Conservation (phyloP, 2,113 vertebrate species). For the Ciconia stormi region DNA sequence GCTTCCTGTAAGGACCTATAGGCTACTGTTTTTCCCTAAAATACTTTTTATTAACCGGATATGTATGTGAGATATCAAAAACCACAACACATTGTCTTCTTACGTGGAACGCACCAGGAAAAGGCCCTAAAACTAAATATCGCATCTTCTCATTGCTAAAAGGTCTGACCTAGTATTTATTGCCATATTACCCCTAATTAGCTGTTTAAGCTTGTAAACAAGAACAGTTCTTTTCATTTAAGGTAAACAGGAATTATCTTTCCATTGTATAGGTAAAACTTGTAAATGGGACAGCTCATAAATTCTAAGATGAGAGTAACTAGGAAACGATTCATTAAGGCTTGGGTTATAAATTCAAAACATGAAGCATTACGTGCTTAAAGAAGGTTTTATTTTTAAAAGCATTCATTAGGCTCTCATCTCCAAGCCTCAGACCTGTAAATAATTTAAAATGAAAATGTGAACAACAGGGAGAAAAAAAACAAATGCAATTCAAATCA, state of each 20-base stretch:
- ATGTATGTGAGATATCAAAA: neutral
- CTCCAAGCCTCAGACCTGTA: constrained; percentile 49
- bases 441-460: constrained; percentile 70
- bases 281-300: constrained; percentile 60
- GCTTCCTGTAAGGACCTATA: neutral
- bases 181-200: constrained; percentile 28
- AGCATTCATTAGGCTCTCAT: constrained; percentile 66
- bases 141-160: neutral
- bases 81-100: neutral
- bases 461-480: neutral
- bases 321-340: constrained; percentile 56
- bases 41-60: neutral
- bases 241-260: constrained; percentile 50
- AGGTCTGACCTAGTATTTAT: constrained; percentile 24
- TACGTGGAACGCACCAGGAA: neutral
- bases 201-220: constrained; percentile 46
- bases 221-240: constrained; percentile 32
- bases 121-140: neutral
- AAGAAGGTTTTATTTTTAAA: constrained; percentile 59
- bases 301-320: constrained; percentile 49
- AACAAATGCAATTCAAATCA: constrained; percentile 51
- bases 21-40: neutral
- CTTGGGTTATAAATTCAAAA: constrained; percentile 58
- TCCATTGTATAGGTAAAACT: constrained; percentile 37
- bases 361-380: constrained; percentile 32